Evolutionary conservation across 2,888 invertebrate species (phyloP), one percentile per base, ranked within the genome.

Genomic region (Xestobium rufovillosum): DNA sequence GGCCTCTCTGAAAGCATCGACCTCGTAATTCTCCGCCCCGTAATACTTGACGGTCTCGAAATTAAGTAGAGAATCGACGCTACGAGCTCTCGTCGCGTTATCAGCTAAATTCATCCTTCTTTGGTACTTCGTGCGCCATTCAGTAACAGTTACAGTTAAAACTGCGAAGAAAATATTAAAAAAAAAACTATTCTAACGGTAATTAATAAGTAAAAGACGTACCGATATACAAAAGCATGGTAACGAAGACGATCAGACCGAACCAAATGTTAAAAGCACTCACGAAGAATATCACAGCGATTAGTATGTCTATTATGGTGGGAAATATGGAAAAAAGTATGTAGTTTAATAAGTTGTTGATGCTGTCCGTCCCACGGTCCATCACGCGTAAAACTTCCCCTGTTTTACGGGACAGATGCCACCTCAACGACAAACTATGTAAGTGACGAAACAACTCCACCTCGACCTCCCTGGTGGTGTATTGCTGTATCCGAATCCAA

Each of bases 1-100:
- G n/a, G 92, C 83, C 11, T 81, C 80, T 44, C 78, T 72, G 59
- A 92, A 97, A 8, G 83, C 75, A 9, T 83, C 67, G 0, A 91
- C 87, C 70, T 98, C 97, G 65, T 91, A 96, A 1, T 76, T 60
- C 61, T 97, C 96, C 1, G 92, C 94, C 3, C 89, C 89, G 60
- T 96, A 97, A 67, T 97, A 97, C 63, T 98, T 98, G 0, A 96
- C 97, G 1, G 97, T 97, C 70, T 98, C 97, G 67, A 92, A 97
- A 69, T 98, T 98, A 9, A 97, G 72, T 35, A 98, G 68, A 0
- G 97, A 96, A 66, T 98, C 97, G 0, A 97, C 94, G 36, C 92
- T 92, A 41, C 85, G 77, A 3, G 92, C 88, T 53, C 89, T 83
- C 41, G 86, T 83, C 23, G 83, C 88, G 65, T 97, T 98, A 60